Conservation (phyloP, 2,797 vertebrate species). For the Sarcoramphus papa region DNA sequence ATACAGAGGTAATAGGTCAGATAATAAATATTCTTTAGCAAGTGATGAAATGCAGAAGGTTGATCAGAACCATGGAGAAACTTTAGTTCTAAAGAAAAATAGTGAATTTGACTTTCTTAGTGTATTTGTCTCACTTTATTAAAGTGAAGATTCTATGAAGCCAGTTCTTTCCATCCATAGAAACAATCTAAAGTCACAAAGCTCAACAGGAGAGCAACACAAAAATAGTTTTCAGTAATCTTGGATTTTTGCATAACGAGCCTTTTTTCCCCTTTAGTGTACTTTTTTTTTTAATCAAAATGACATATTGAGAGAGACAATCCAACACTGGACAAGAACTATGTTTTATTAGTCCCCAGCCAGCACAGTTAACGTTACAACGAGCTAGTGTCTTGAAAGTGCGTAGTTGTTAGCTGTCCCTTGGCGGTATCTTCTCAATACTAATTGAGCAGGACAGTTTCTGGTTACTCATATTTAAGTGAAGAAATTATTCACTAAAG, state of each 20-base stretch:
- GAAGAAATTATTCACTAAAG: background rate
- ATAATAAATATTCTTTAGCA: background rate
- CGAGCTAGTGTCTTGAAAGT: background rate
- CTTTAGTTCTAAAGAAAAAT: background rate
- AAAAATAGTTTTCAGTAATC: background rate
- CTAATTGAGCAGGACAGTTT: background rate
- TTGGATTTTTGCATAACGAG: background rate
- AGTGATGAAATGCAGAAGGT: background rate
- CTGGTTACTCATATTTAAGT: background rate
- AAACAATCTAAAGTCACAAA: background rate
- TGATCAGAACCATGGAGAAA: background rate
- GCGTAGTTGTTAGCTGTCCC: background rate
- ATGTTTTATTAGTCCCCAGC: background rate
- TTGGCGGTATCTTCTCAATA: background rate
- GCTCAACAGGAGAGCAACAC: background rate
- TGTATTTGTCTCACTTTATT: background rate
- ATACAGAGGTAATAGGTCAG: background rate
- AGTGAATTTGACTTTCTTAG: background rate
- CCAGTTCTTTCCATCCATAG: background rate
- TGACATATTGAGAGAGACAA: background rate
- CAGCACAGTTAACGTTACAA: background rate
- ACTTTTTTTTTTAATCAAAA: background rate
- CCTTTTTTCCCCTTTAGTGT: background rate
- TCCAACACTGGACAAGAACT: background rate
- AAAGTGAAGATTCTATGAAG: background rate